These are phyloP conservation scores for Troides helena DNA, from an alignment of 2,888 invertebrate genomes.

Conservation along the genomic window DNA sequence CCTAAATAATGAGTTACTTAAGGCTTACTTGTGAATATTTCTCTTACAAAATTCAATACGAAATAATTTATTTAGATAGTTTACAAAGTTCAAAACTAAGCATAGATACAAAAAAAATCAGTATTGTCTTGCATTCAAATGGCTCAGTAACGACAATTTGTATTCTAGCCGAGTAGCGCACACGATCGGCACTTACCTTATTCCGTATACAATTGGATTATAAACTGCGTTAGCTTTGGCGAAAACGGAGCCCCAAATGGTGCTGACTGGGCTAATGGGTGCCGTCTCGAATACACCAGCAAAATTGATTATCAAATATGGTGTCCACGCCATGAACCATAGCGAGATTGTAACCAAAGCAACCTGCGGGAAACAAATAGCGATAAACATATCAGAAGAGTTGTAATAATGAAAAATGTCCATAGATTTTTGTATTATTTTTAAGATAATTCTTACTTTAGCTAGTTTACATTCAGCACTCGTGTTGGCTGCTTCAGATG, in stretches of 20 bases:
- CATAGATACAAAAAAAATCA: neutral
- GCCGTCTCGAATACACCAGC: slow-evolving; percentile 84
- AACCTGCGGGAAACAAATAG: slow-evolving; percentile 62
- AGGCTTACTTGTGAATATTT: too few relatives aligned
- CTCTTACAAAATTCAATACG: too few relatives aligned
- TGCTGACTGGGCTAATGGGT: slow-evolving; percentile 84
- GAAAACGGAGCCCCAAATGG: slow-evolving; percentile 89
- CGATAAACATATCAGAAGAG: neutral
- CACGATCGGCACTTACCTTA: slow-evolving; percentile 76
- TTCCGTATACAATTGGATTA: slow-evolving; percentile 90
- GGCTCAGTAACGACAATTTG: neutral
- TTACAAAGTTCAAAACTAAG: too few relatives aligned
- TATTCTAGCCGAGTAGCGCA: neutral
- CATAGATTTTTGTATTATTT: neutral
- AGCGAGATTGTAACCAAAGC: slow-evolving; percentile 89
- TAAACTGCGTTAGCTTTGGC: slow-evolving; percentile 91
- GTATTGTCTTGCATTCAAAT: neutral
- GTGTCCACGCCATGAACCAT: slow-evolving; percentile 92
- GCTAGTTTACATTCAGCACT: slow-evolving; percentile 88
- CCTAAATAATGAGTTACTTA: too few relatives aligned
- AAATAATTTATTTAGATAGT: too few relatives aligned
- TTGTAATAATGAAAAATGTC: neutral
- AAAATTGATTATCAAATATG: slow-evolving; percentile 86
- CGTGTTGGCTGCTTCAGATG: slow-evolving; percentile 83
- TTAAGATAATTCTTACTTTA: slow-evolving; percentile 65